These are phyloP conservation scores for Tenthredo distinguenda DNA, from an alignment of 2,888 invertebrate species.

Conservation along the genomic window DNA sequence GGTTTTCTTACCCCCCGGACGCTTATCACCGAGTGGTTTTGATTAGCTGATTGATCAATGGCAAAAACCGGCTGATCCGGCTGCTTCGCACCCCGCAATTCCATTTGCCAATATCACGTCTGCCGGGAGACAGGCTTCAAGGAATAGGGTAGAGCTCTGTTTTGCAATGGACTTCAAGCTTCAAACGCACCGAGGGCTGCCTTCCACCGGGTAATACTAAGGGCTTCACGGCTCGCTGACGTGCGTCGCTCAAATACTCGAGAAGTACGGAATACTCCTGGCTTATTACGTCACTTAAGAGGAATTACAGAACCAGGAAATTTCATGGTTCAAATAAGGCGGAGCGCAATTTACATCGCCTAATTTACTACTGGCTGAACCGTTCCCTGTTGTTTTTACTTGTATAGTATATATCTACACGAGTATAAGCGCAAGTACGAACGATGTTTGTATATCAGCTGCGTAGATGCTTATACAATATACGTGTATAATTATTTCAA, in stretches of 20 bases:
- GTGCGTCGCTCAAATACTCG: constrained; percentile 1
- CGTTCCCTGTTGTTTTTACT: not conserved
- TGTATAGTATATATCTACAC: not conserved
- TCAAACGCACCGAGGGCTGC: not conserved
- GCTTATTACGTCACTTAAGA: constrained; percentile 42
- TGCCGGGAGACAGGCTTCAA: not conserved
- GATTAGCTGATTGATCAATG: constrained; percentile 21
- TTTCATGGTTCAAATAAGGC: not conserved
- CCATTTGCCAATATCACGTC: constrained; percentile 6
- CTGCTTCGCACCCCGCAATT: not conserved
- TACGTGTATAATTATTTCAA: not conserved
- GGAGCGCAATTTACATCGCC: constrained; percentile 17
- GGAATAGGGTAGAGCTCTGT: not conserved
- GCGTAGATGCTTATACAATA: not conserved
- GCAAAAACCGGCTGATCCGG: not conserved
- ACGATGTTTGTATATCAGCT: not conserved
- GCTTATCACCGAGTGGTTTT: not conserved
- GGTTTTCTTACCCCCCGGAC: not conserved
- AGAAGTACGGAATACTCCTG: not conserved
- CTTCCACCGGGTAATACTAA: not conserved
- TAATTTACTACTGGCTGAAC: constrained; percentile 5
- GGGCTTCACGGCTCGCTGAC: constrained; percentile 32
- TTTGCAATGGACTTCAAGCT: not conserved
- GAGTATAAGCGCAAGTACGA: too few species aligned
- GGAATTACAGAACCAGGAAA: constrained; percentile 23